Conservation (phyloP, 2,888 invertebrate species). For the Branchinecta sandiegonensis region DNA sequence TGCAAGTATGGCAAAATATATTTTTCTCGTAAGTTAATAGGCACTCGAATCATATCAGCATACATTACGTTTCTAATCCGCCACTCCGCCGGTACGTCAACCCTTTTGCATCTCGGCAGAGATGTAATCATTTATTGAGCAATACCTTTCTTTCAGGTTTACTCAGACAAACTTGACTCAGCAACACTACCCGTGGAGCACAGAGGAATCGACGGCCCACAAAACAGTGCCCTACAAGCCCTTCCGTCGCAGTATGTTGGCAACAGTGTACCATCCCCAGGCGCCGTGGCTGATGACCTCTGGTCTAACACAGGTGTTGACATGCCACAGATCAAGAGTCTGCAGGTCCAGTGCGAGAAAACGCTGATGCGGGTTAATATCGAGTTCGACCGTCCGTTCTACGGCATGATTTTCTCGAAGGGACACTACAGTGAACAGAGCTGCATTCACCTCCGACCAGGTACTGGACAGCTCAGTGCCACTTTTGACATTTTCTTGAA, state of each 20-base stretch:
- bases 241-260: slow-evolving; percentile 28
- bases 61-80: no score
- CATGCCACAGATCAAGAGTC: slow-evolving; percentile 80
- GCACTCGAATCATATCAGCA: no score
- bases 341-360: slow-evolving; percentile 89
- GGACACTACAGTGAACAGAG: slow-evolving; percentile 74
- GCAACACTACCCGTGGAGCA: slow-evolving; percentile 27
- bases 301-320: slow-evolving; percentile 70
- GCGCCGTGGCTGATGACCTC: slow-evolving; percentile 50
- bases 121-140: no score
- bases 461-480: slow-evolving; percentile 75
- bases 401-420: slow-evolving; percentile 91
- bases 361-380: slow-evolving; percentile 90
- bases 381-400: slow-evolving; percentile 85
- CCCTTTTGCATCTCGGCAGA: no score
- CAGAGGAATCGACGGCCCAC: slow-evolving; percentile 21
- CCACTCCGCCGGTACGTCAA: no score
- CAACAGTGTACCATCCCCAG: slow-evolving; percentile 34
- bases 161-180: slow-evolving; percentile 22
- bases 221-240: neutral
- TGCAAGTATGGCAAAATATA: no score
- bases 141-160: neutral
- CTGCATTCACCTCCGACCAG: slow-evolving; percentile 79
- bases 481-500: slow-evolving; percentile 87
- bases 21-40: no score